Conservation (phyloP, 2,113 vertebrate genomes). For the Sander lucioperca region DNA sequence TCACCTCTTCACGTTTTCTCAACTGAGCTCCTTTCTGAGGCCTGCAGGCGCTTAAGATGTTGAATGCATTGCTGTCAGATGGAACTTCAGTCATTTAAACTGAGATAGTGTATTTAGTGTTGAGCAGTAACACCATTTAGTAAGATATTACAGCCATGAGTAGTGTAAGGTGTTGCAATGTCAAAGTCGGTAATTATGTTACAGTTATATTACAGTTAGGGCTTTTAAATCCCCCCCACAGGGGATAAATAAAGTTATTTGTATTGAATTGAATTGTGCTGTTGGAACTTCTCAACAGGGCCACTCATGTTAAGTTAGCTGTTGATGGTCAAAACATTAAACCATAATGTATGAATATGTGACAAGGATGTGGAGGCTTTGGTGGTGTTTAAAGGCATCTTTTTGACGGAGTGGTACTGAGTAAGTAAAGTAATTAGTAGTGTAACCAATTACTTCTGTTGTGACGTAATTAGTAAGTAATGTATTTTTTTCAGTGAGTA, state of each 20-base stretch:
- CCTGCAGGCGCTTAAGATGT: conserved; percentile 12
- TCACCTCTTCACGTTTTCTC: conserved; percentile 34
- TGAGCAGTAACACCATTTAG: neutral
- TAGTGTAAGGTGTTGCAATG: neutral
- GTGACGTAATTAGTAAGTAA: neutral
- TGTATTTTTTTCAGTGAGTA: neutral
- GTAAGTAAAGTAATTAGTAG: no score
- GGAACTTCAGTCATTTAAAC: neutral
- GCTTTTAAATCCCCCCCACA: no score
- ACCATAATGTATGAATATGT: neutral
- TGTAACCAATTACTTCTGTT: neutral
- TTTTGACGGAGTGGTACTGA: neutral
- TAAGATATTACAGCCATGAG: neutral
- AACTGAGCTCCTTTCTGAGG: neutral
- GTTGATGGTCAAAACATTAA: neutral
- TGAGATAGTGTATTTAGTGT: neutral
- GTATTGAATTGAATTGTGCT: no score
- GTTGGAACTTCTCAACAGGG: neutral
- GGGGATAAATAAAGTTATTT: no score
- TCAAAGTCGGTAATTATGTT: neutral
- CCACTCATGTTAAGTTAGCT: neutral
- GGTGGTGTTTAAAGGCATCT: neutral
- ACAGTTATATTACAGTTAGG: neutral
- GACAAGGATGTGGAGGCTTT: neutral
- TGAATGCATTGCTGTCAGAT: conserved; percentile 10